phyloP scores from a whole-genome alignment of 2,797 vertebrate species.

The Lepus oiostolus region DNA sequence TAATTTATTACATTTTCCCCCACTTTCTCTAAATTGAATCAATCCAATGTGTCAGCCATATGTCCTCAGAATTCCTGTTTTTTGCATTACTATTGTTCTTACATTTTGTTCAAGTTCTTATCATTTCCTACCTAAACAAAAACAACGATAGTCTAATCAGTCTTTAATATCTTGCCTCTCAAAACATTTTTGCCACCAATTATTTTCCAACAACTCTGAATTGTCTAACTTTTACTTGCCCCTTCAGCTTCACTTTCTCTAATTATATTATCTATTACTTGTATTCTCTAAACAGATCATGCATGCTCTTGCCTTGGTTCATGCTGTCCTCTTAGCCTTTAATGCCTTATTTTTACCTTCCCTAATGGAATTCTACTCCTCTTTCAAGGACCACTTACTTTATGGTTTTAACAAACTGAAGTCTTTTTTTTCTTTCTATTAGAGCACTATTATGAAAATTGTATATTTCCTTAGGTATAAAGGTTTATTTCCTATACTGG shows the following conservation, averaged over 20 bases:
- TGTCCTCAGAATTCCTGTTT: not conserved
- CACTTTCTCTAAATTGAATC: slow-evolving; percentile 26
- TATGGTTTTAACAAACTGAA: not conserved
- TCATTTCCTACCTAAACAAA: slow-evolving; percentile 1
- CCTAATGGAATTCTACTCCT: slow-evolving; percentile 12
- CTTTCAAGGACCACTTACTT: not conserved
- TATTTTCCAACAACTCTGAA: not conserved
- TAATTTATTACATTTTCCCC: not conserved
- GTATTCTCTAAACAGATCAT: not conserved
- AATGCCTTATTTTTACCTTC: slow-evolving; percentile 2
- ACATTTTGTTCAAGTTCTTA: slow-evolving; percentile 24
- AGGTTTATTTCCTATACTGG: slow-evolving; percentile 26
- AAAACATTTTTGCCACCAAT: slow-evolving; percentile 23
- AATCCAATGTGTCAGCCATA: not conserved
- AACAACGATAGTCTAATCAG: slow-evolving; percentile 40
- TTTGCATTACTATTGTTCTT: slow-evolving; percentile 24
- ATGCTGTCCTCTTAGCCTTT: not conserved
- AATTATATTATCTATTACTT: not conserved
- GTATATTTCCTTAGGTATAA: not conserved
- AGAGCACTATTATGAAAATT: not conserved
- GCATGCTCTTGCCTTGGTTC: not conserved
- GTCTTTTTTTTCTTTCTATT: not conserved
- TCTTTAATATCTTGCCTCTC: slow-evolving; percentile 30
- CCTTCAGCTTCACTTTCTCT: not conserved
- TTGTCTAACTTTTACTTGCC: not conserved